phyloP scores from a whole-genome alignment of 2,113 vertebrate genomes.

The Sminthopsis crassicaudata region DNA sequence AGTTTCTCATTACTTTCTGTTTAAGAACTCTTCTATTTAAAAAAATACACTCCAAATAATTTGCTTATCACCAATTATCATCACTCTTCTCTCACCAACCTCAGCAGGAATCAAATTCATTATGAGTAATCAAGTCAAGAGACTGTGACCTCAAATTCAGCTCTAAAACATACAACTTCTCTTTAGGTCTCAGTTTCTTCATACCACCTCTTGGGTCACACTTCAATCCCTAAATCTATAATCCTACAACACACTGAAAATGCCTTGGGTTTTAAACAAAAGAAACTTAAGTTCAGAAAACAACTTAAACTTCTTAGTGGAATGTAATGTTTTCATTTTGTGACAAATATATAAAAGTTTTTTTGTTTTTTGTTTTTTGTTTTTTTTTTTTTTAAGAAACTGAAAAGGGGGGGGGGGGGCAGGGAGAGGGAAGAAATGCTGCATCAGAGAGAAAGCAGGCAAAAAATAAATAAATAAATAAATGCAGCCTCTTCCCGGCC shows the following conservation, averaged over 20 bases:
- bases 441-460: no score
- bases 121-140: background rate
- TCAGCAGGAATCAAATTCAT: background rate
- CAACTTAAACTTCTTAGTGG: background rate
- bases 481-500: no score
- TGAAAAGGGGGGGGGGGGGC: no score
- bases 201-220: background rate
- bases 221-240: background rate
- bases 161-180: background rate
- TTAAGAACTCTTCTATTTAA: background rate
- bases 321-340: background rate
- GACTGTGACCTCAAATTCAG: background rate
- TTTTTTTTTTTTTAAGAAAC: no score
- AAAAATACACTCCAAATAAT: background rate
- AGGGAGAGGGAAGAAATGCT: background rate
- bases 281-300: background rate
- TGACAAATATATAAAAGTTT: no score
- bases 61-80: background rate
- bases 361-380: no score
- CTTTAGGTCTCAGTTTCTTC: background rate
- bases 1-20: background rate
- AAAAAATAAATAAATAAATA: no score
- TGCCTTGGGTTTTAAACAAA: background rate
- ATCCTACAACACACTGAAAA: background rate
- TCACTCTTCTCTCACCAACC: background rate